Percentiles rank a stretch among this genome's conserved stretches.
phyloP scores from a whole-genome alignment of 2,797 vertebrate genomes.

The Fringilla coelebs region DNA sequence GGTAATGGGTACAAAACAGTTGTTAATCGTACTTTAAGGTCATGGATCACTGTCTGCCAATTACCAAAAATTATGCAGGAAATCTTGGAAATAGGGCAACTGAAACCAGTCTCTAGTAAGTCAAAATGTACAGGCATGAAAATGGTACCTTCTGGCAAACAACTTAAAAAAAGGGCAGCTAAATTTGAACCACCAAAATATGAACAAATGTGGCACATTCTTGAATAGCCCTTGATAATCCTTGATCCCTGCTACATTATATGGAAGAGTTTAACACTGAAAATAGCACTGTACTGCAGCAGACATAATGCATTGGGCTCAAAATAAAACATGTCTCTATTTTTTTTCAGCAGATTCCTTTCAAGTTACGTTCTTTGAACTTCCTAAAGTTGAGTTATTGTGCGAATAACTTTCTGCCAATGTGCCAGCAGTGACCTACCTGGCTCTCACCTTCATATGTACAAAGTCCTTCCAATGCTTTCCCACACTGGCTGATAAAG shows the following conservation, averaged over 20 bases:
- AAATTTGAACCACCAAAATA: neutral
- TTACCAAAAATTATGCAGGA: neutral
- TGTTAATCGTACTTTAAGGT: neutral
- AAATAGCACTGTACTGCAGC: neutral
- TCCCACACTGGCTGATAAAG: neutral
- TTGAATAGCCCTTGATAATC: neutral
- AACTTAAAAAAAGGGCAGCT: neutral
- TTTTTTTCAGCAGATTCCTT: neutral
- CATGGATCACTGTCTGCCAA: neutral
- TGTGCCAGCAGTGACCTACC: neutral
- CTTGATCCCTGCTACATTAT: neutral
- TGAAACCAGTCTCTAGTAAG: neutral
- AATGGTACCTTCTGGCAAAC: neutral
- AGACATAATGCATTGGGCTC: neutral
- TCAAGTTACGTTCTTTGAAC: neutral
- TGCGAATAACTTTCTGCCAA: neutral
- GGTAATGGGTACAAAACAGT: neutral
- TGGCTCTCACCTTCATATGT: neutral
- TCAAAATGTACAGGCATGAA: neutral
- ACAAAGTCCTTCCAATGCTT: neutral
- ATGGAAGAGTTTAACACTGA: neutral
- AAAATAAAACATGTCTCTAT: neutral
- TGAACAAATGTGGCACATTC: neutral
- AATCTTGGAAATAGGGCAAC: neutral
- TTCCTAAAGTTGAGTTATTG: neutral